Evolutionary conservation across 2,797 vertebrate genomes (phyloP).

Genomic region (Cichlasoma orientale): DNA sequence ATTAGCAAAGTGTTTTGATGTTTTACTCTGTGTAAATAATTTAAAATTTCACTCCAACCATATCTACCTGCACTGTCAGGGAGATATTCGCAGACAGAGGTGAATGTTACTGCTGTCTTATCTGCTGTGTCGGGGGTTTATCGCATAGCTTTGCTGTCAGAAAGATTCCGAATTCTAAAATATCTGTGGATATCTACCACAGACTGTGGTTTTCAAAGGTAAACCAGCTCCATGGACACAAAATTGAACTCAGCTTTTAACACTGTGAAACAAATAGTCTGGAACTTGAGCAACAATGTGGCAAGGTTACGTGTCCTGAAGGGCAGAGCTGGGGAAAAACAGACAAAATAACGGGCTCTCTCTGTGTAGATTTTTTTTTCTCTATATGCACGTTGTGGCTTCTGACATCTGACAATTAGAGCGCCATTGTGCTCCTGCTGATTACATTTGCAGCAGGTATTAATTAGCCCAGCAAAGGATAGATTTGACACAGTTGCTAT

Average conservation of each 20-base stretch:
- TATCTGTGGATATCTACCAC: slow-evolving; percentile 19
- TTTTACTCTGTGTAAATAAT: slow-evolving; percentile 53
- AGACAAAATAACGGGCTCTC: background rate
- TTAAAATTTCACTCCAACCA: slow-evolving; percentile 25
- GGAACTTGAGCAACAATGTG: background rate
- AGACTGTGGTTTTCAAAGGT: slow-evolving; percentile 14
- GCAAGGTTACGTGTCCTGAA: background rate
- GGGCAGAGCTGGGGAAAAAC: background rate
- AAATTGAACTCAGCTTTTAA: background rate
- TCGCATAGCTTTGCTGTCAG: slow-evolving; percentile 8
- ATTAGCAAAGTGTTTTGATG: slow-evolving; percentile 54
- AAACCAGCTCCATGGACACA: background rate
- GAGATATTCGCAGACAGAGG: slow-evolving; percentile 13
- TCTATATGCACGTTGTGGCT: background rate
- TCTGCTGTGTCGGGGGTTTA: slow-evolving; percentile 15
- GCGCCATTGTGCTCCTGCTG: slow-evolving; percentile 43
- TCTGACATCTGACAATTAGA: slow-evolving; percentile 47
- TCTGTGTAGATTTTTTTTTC: background rate
- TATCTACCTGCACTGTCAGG: slow-evolving; percentile 11
- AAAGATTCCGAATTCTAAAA: slow-evolving; percentile 10
- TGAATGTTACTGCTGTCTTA: slow-evolving; percentile 25
- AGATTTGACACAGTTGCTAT: slow-evolving; percentile 43
- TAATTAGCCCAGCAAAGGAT: slow-evolving; percentile 51
- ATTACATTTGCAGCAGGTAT: slow-evolving; percentile 60
- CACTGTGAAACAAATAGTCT: background rate